phyloP scores from a whole-genome alignment of 1,140 invertebrate genomes.

The Pollicipes pollicipes region DNA sequence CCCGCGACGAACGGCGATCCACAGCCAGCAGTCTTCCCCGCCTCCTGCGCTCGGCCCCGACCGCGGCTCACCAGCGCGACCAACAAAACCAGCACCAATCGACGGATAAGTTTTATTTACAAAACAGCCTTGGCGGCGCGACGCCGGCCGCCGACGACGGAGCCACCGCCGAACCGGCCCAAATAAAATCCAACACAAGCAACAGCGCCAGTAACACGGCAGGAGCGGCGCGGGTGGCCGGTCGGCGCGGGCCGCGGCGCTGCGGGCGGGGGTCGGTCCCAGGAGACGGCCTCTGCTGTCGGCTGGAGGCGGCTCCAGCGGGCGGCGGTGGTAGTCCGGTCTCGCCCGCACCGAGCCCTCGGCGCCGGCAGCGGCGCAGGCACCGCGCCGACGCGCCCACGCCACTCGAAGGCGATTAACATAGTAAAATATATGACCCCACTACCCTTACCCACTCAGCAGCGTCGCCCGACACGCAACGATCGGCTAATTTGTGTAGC shows the following conservation, averaged over 20 bases:
- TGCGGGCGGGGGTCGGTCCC: too few species aligned
- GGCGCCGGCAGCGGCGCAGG: not conserved
- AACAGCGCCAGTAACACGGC: not conserved
- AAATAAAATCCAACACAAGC: not conserved
- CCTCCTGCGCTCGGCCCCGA: too few species aligned
- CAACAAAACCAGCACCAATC: not conserved
- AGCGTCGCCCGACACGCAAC: not conserved
- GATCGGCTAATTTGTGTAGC: not conserved
- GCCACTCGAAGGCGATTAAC: not conserved
- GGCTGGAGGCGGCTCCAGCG: too few species aligned
- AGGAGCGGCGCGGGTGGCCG: too few species aligned
- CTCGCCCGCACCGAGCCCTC: not conserved
- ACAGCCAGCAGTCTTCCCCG: too few species aligned
- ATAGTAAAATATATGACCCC: not conserved
- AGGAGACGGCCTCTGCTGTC: too few species aligned
- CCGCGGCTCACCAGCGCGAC: too few species aligned
- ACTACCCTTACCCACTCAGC: not conserved
- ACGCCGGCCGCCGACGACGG: too few species aligned
- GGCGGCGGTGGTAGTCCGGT: not conserved
- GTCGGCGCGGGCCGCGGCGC: too few species aligned
- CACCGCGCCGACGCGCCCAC: not conserved
- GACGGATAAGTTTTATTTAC: not conserved
- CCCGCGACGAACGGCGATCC: too few species aligned
- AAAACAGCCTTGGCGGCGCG: not conserved
- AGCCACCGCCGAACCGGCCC: too few species aligned